Conservation (phyloP, 2,797 vertebrate genomes). For the Myiotriccus ornatus region DNA sequence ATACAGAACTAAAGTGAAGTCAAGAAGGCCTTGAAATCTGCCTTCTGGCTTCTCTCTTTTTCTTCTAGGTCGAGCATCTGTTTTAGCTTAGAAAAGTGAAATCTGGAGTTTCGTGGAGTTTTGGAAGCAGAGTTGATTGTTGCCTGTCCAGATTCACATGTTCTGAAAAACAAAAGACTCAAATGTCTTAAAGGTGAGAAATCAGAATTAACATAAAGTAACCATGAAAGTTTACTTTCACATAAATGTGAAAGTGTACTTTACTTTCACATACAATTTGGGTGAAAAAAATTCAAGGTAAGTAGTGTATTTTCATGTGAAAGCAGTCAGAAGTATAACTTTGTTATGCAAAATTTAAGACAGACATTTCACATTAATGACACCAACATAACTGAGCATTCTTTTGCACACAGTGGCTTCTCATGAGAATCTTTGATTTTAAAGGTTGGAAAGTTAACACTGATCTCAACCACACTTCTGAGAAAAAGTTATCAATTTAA, state of each 20-base stretch:
- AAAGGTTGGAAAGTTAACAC: background rate
- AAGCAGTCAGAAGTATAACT: background rate
- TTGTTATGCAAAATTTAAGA: background rate
- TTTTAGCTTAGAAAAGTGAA: constrained; percentile 87
- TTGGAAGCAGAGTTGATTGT: constrained; percentile 76
- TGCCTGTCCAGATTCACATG: constrained; percentile 38
- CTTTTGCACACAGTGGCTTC: background rate
- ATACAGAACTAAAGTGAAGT: constrained; percentile 79
- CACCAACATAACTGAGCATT: background rate
- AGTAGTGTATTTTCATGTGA: background rate
- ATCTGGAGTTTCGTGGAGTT: constrained; percentile 77
- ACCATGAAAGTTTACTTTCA: background rate
- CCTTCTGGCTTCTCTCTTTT: constrained; percentile 77
- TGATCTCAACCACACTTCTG: background rate
- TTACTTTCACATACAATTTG: background rate
- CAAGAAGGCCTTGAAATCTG: constrained; percentile 88
- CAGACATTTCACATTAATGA: background rate
- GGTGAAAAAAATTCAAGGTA: background rate
- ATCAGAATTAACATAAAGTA: background rate
- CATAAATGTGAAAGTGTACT: too few relatives aligned
- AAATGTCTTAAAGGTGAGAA: background rate
- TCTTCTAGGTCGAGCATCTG: constrained; percentile 85
- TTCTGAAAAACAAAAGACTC: constrained; percentile 70
- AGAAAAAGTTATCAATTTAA: background rate
- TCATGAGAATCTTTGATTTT: background rate